phyloP scores from a whole-genome alignment of 2,888 invertebrate genomes.

The Protodeltote pygarga region DNA sequence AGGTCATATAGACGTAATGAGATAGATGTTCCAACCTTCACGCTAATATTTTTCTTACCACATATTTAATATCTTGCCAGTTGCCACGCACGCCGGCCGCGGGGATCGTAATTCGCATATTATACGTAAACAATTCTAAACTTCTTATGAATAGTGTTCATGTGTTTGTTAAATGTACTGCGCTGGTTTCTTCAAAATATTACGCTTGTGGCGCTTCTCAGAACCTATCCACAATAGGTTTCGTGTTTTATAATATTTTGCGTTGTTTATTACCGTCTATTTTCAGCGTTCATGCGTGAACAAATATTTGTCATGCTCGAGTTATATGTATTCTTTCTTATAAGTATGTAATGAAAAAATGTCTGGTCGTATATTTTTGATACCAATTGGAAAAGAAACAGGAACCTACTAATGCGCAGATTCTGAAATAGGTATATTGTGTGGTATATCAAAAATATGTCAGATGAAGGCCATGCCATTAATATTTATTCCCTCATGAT shows the following conservation, averaged over 20 bases:
- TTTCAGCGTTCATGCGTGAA: conserved; percentile 27
- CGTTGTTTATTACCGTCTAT: conserved; percentile 22
- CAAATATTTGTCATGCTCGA: conserved; percentile 40
- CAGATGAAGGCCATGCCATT: conserved; percentile 8
- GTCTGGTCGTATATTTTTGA: conserved; percentile 24
- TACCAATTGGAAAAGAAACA: conserved; percentile 21
- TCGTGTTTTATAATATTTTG: conserved; percentile 27
- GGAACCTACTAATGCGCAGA: conserved; percentile 6
- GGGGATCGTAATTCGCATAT: conserved; percentile 34
- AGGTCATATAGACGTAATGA: conserved; percentile 37
- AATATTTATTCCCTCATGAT: conserved; percentile 34
- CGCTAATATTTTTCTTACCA: conserved; percentile 25
- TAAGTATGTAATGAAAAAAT: conserved; percentile 37
- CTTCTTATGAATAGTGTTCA: conserved; percentile 47
- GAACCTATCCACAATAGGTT: conserved; percentile 30
- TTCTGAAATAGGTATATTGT: conserved; percentile 14
- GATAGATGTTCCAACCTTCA: conserved; percentile 27
- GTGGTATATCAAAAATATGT: conserved; percentile 1
- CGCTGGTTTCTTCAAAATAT: conserved; percentile 25
- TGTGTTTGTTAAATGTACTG: conserved; percentile 31
- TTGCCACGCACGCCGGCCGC: conserved; percentile 23
- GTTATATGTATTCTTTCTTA: conserved; percentile 32
- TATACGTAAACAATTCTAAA: conserved; percentile 43
- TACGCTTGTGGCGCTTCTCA: conserved; percentile 34
- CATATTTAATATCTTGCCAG: conserved; percentile 35